Base-by-base conservation (phyloP, 1,140 invertebrate species). In the Diabrotica undecimpunctata region DNA sequence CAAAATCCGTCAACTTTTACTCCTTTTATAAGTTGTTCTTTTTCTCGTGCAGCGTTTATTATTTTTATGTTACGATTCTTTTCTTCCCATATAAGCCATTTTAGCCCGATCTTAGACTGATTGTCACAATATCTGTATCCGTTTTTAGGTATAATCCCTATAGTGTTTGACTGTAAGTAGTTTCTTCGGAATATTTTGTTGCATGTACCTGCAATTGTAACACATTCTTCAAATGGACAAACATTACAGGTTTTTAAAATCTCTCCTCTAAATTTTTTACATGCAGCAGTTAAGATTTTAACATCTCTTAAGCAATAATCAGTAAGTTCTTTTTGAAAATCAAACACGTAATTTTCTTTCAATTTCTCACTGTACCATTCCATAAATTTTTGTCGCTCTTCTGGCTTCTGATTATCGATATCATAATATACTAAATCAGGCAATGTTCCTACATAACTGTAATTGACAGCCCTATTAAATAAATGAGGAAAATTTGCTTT, bases 361-460 rank as follows among this genome's bases (percentile, higher is more conserved):
- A 41, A 6, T 41, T 41, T 41, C 4, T 62, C 37, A 9, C 41
- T 46, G 57, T 70, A 54, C 70, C 70, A 73, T 62, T 66, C 55
- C 12, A 66, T 9, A 46, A 72, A 72, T 11, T 56, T 36, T 8
- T 57, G 25, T 25, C 56, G 13, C 1, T 54, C 56, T 35, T 61
- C 10, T 4, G 41, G 6, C 10, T 2, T 54, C 70, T 70, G 70
- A 12, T 46, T 52, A n/a, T 64, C 65, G 1, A 51, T 11, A 50
- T 62, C 65, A 57, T 72, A 51, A 61, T 37, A 51, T 39, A 38
- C 25, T 51, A 39, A 25, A 36, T n/a, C 36, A 6, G 54, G 62
- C n/a, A 63, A 9, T 35, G 54, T 8, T 7, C 54, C 51, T 6
- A 63, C 54, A 12, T 57, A 63, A 39, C 8, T 6, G 2, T 5